Evolutionary conservation across 2,113 vertebrate genomes (phyloP), one percentile per base, ranked within the genome.

Genomic region (Psophia crepitans): DNA sequence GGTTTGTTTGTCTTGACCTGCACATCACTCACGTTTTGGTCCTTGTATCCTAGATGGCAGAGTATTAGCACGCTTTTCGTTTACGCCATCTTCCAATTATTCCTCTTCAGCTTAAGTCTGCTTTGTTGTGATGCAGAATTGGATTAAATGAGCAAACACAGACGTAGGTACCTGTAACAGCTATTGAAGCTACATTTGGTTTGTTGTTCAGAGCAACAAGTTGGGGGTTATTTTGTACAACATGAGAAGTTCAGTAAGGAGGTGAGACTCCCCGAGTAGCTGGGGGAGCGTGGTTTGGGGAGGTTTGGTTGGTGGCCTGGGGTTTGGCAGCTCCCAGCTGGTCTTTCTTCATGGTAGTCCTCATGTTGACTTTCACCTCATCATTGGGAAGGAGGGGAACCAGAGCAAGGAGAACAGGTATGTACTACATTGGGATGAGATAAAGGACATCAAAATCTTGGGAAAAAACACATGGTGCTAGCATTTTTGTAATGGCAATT

Each of bases 211-310:
- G 66, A 77, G 44, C 39, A 76, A 3, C 24, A 53, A 3, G 69
- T 87, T 24, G n/a, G n/a, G 48, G 18, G 32, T 57, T 84, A n/a
- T 69, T 81, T 90, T 69, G 17, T 91, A 39, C 79, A 74, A 21
- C 8, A 2, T 18, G 43, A 64, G 64, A 35, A 56, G 22, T 61
- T 69, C 5, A 15, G 14, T 74, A 39, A 33, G 63, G 53, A 74
- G 44, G 33, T 27, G 20, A 87, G 53, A 11, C 26, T 71, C 48
- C 44, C 14, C 1, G 2, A 6, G 19, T 12, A 66, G 39, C 60
- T 78, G 28, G n/a, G 8, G 16, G 21, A 84, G 54, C 0, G 0
- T 26, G 37, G 20, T 60, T 26, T 3, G 1, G 27, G 35, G 44
- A 3, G 16, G 13, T 27, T 85, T 61, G 11, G 30, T 84, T 0